Conservation (phyloP, 2,797 vertebrate species). For the Mormyrops attenuatus region DNA sequence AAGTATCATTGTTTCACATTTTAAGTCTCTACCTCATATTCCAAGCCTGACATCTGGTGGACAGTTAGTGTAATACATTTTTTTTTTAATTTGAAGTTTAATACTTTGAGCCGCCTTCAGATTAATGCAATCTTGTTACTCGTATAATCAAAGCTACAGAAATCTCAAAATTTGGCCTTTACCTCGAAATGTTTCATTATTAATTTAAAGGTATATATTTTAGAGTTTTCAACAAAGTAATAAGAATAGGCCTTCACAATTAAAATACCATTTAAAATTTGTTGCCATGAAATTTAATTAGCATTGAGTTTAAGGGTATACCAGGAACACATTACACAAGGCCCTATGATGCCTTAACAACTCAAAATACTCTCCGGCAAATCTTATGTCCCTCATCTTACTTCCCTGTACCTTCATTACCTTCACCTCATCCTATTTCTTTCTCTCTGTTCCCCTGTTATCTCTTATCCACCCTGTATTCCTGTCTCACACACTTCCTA, state of each 20-base stretch:
- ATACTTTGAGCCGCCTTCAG: background rate
- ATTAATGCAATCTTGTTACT: background rate
- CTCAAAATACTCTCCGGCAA: background rate
- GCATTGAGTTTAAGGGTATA: background rate
- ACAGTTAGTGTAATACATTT: background rate
- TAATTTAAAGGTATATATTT: background rate
- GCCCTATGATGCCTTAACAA: background rate
- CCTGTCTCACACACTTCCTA: slow-evolving; percentile 20
- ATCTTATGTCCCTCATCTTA: background rate
- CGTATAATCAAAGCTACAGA: background rate
- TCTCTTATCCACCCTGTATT: slow-evolving; percentile 5
- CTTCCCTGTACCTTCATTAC: slow-evolving; percentile 9
- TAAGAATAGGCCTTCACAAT: background rate
- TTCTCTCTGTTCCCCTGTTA: background rate
- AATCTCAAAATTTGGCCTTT: background rate
- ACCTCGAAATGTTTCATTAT: background rate
- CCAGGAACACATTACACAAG: background rate
- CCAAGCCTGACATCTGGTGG: slow-evolving; percentile 20
- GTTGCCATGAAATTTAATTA: background rate
- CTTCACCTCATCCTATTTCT: background rate
- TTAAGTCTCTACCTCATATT: background rate
- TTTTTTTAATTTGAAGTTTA: background rate
- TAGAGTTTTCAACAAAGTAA: background rate
- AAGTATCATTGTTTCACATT: background rate
- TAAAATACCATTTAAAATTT: background rate